phyloP scores from a whole-genome alignment of 1,140 invertebrate genomes.

The Ostrea denselamellosa region DNA sequence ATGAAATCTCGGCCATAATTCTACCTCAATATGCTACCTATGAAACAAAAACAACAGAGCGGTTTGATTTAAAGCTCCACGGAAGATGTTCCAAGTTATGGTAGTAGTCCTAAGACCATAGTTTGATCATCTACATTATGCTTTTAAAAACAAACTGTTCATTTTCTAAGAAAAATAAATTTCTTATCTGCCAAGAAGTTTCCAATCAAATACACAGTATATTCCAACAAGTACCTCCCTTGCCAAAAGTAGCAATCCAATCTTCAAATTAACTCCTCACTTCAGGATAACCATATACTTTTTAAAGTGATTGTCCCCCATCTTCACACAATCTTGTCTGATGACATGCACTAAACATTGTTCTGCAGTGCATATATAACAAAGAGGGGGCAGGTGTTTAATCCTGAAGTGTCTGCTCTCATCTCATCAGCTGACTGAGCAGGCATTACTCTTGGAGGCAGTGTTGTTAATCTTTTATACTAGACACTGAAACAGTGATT shows the following conservation, averaged over 20 bases:
- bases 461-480: background rate
- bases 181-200: background rate
- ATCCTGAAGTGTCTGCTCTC: background rate
- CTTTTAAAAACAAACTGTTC: too few species aligned
- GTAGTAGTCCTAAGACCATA: too few species aligned
- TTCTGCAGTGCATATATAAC: slow-evolving; percentile 21
- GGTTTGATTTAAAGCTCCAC: too few species aligned
- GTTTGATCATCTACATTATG: too few species aligned
- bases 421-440: slow-evolving; percentile 10
- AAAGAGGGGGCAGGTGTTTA: slow-evolving; percentile 5
- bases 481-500: slow-evolving; percentile 11
- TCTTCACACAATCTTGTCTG: background rate
- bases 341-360: slow-evolving; percentile 28
- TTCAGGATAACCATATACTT: background rate
- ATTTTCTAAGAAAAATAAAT: background rate
- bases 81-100: too few species aligned
- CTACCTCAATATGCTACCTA: too few species aligned
- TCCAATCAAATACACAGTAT: background rate
- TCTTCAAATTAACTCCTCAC: slow-evolving; percentile 1
- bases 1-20: too few species aligned
- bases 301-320: background rate
- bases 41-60: too few species aligned
- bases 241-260: background rate
- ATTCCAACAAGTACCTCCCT: background rate
- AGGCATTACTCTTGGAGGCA: background rate